These are phyloP conservation scores for Eulithis testata DNA, from an alignment of 2,888 invertebrate species.

Conservation along the genomic window DNA sequence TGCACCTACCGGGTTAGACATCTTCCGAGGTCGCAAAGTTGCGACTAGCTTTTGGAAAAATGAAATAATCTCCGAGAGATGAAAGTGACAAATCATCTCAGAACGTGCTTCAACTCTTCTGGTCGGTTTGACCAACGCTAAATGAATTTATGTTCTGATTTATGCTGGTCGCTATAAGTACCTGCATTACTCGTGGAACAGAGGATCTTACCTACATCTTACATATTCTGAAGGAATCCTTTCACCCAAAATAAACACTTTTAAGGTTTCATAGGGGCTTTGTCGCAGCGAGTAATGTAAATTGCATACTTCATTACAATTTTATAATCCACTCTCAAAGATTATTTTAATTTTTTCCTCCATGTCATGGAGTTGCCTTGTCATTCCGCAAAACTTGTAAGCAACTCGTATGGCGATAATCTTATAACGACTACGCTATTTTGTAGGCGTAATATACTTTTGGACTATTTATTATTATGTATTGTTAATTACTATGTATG, in stretches of 20 bases:
- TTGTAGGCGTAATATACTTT: conserved; percentile 85
- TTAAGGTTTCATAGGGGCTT: background rate
- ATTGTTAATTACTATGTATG: conserved; percentile 85
- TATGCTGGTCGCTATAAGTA: conserved; percentile 2
- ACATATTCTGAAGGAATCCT: conserved; percentile 4
- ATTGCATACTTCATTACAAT: background rate
- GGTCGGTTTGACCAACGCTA: background rate
- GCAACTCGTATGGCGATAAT: conserved; percentile 83
- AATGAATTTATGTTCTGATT: conserved; percentile 13
- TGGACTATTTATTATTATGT: conserved; percentile 85
- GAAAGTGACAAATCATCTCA: conserved; percentile 5
- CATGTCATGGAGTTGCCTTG: conserved; percentile 76
- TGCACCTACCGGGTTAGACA: conserved; percentile 14
- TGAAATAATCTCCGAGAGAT: conserved; percentile 48
- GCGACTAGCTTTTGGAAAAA: conserved; percentile 35
- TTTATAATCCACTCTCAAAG: conserved; percentile 53
- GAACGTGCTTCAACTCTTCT: background rate
- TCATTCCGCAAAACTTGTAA: conserved; percentile 68
- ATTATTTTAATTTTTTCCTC: conserved; percentile 69
- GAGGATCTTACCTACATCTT: background rate
- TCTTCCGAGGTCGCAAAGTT: conserved; percentile 1
- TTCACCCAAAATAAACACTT: background rate
- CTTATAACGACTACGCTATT: conserved; percentile 85
- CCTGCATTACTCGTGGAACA: too few species aligned
- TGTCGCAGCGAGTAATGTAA: conserved; percentile 2